These are phyloP conservation scores for Crotalus helleri DNA, from an alignment of 2,113 vertebrate species.

Conservation along the genomic window DNA sequence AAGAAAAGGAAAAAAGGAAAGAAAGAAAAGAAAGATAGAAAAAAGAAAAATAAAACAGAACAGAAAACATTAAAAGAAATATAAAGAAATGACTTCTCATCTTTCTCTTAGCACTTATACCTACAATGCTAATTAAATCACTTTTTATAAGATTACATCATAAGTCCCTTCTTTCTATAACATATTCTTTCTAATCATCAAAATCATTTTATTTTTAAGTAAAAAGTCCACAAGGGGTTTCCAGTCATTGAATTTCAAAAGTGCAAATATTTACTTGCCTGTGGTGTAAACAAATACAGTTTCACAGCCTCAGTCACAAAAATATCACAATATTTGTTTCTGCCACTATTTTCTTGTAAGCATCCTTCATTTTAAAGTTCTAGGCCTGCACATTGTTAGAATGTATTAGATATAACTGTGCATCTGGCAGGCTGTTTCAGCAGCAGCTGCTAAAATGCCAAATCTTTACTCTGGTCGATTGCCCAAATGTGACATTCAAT, in stretches of 20 bases:
- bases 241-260: not conserved
- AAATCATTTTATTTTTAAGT: not conserved
- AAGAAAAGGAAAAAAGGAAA: not conserved
- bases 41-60: not conserved
- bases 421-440: constrained; percentile 8
- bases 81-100: not conserved
- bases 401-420: not conserved
- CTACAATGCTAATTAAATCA: not conserved
- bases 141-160: not conserved
- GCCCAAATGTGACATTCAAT: constrained; percentile 29
- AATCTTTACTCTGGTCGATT: not conserved
- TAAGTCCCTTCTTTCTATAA: not conserved
- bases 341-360: not conserved
- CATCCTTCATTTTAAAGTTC: not conserved
- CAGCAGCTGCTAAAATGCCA: constrained; percentile 23
- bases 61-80: not conserved
- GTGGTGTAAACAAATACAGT: not conserved
- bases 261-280: not conserved
- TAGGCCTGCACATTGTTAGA: not conserved
- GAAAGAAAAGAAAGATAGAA: not conserved
- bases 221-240: not conserved
- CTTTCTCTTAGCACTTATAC: not conserved
- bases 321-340: not conserved
- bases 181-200: not conserved
- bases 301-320: not conserved